These are phyloP conservation scores for Latrodectus hesperus DNA, from an alignment of 2,888 invertebrate genomes.

Conservation along the genomic window DNA sequence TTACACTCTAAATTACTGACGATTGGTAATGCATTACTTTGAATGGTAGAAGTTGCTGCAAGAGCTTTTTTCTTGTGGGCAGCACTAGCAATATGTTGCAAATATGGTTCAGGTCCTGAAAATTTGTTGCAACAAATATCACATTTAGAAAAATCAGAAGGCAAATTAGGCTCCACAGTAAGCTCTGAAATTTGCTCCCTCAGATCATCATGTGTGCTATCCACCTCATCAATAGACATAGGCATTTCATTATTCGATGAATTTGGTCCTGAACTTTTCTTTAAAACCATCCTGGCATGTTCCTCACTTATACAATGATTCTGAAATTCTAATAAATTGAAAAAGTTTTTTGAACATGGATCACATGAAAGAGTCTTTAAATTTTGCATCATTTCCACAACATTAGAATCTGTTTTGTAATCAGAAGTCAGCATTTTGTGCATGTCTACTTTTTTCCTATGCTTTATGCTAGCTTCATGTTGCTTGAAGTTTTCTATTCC, in stretches of 20 bases:
- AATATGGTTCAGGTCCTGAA: slow-evolving; percentile 8
- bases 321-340: not conserved
- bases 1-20: too few species aligned
- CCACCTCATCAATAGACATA: not conserved
- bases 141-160: not conserved
- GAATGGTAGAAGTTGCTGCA: too few species aligned
- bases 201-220: not conserved
- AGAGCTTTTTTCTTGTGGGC: not conserved
- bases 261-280: not conserved
- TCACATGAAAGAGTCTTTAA: too few species aligned
- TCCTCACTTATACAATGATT: not conserved
- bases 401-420: not conserved
- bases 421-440: not conserved
- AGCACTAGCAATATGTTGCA: slow-evolving; percentile 10
- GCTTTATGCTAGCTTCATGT: not conserved
- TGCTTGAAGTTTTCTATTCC: not conserved
- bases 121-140: not conserved
- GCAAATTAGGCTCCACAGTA: not conserved
- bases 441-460: not conserved
- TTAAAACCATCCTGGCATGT: not conserved
- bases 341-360: too few species aligned
- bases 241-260: not conserved
- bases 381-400: too few species aligned
- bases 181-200: too few species aligned
- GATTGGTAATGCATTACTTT: too few species aligned